A percentile compares a stretch with the other conserved stretches of the same genome.
Conservation (phyloP, 2,113 vertebrate species). For the Suricata suricatta region DNA sequence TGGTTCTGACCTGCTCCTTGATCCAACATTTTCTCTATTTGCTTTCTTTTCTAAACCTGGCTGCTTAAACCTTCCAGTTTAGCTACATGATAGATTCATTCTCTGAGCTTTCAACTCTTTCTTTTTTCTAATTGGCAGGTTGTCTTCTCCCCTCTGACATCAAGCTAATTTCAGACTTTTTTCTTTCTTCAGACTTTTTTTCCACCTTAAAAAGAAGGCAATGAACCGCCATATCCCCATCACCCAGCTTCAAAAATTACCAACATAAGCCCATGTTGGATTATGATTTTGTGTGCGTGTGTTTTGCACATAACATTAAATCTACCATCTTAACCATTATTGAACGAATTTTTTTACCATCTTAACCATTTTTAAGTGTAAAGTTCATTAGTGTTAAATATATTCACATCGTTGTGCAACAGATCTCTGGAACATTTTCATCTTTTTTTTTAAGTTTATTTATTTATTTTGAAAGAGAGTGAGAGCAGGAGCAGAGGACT, state of each 20-base stretch:
- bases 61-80: neutral
- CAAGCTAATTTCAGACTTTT: neutral
- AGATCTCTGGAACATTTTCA: neutral
- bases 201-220: slow-evolving; percentile 1
- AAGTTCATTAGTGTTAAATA: neutral
- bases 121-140: neutral
- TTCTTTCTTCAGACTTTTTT: neutral
- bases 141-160: neutral
- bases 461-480: no score
- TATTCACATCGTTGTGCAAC: slow-evolving; percentile 20
- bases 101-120: neutral
- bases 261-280: neutral
- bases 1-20: neutral
- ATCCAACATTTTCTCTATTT: neutral
- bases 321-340: neutral
- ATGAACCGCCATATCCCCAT: neutral
- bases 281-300: neutral
- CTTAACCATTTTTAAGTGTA: neutral
- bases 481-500: no score
- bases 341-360: neutral
- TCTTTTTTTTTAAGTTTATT: neutral
- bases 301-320: neutral
- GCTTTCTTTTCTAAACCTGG: neutral
- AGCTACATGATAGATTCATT: neutral
- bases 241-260: neutral